Evolutionary conservation across 2,888 invertebrate species (phyloP), one percentile per base, ranked within the genome.

Genomic region (Drosophila mimetica): DNA sequence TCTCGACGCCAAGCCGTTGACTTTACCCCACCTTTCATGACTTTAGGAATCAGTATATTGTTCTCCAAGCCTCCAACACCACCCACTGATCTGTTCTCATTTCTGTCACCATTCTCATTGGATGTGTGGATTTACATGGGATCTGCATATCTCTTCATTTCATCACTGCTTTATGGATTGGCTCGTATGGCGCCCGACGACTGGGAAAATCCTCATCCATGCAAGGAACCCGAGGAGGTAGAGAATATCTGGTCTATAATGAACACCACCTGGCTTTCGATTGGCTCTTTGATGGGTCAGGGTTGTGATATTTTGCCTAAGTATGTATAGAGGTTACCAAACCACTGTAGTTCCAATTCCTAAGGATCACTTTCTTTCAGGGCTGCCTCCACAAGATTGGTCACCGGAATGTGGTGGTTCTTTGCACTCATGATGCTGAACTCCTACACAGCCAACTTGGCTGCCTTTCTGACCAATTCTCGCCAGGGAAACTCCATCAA

Each of bases 11-110:
- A 95, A 80, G 95, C 95, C 14, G 97, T 97, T 8, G 98, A 98
- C 92, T 98, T 98, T 91, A 97, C 98, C 0, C 97, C 97, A 92
- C 99, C 99, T 0, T 99, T 99, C 92, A 98, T 99, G 97, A 98
- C 97, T 73, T 93, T 99, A 67, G 97, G 97, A 93, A 97, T 98
- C 79, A 96, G 97, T 88, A 97, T 98, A 90, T 91, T 98, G 63
- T 97, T 95, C 92, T 94, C 95, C 67, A 96, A 96, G 89, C 95
- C 97, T 4, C 93, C 94, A 63, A 95, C 95, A 58, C 94, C 95
- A 54, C 89, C 89, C 2, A 96, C 97, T 5, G 95, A 96, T 90
- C 92, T 98, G 34, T 97, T 98, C 92, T 97, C 97, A 11, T 98
- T 98, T 92, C 93, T 98, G 67, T 95, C 96, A 76, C 98, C 98